phyloP scores from a whole-genome alignment of 2,113 vertebrate species.

The Corvus cornix region DNA sequence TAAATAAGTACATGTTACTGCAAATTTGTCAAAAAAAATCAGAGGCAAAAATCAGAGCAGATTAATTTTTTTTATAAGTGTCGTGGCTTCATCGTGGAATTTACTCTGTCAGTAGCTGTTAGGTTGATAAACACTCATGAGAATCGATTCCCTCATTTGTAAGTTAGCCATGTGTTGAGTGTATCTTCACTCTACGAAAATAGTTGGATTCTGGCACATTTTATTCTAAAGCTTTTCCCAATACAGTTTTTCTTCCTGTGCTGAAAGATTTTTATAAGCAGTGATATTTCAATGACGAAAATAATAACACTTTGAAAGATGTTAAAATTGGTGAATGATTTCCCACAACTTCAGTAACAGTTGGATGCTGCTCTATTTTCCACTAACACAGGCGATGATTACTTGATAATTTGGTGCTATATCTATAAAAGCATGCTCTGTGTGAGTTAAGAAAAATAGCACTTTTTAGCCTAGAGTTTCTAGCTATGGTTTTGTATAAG shows the following conservation, averaged over 20 bases:
- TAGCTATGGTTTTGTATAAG: background rate
- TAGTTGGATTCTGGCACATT: background rate
- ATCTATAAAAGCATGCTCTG: background rate
- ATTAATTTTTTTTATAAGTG: background rate
- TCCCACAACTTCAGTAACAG: background rate
- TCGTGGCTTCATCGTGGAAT: background rate
- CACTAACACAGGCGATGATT: background rate
- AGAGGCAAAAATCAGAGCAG: background rate
- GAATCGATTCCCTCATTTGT: background rate
- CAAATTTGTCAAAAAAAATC: background rate
- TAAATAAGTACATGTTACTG: background rate
- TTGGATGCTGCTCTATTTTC: background rate
- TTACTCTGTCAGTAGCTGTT: background rate
- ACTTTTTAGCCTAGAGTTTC: background rate
- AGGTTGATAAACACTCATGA: background rate
- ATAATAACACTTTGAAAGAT: background rate
- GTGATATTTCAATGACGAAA: background rate
- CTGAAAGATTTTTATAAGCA: background rate
- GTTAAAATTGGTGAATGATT: background rate
- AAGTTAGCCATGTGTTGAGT: background rate
- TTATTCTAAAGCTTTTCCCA: conserved; percentile 26
- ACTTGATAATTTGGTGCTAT: background rate
- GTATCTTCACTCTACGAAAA: background rate
- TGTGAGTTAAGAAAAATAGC: background rate
- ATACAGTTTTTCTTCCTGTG: background rate